These are phyloP conservation scores for Limanda limanda DNA, from an alignment of 2,113 vertebrate genomes.

Conservation along the genomic window DNA sequence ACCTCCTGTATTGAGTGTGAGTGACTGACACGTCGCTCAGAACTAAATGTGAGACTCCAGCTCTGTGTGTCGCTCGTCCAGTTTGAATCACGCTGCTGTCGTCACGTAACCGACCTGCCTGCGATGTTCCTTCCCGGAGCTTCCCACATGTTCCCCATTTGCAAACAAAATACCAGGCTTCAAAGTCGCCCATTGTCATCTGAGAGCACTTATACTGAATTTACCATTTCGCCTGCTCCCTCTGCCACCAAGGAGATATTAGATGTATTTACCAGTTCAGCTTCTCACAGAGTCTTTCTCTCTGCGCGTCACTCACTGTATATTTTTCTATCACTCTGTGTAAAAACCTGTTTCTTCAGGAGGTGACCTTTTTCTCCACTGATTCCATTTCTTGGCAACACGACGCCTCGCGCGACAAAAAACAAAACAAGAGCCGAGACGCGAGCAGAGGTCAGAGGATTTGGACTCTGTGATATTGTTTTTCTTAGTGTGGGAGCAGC, in stretches of 20 bases:
- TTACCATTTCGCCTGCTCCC: slow-evolving; percentile 13
- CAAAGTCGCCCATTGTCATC: slow-evolving; percentile 47
- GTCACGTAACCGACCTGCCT: slow-evolving; percentile 45
- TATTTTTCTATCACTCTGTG: background rate
- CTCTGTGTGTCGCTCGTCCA: slow-evolving; percentile 12
- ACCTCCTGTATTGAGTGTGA: no score
- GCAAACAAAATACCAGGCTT: slow-evolving; percentile 47
- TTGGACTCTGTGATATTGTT: slow-evolving; percentile 50
- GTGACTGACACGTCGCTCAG: no score
- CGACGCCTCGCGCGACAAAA: background rate
- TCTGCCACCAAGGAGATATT: slow-evolving; percentile 20
- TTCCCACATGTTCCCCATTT: slow-evolving; percentile 68
- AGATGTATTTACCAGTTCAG: background rate
- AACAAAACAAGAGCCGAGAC: slow-evolving; percentile 15
- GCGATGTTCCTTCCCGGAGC: slow-evolving; percentile 55
- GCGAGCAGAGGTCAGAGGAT: slow-evolving; percentile 36
- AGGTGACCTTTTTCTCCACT: slow-evolving; percentile 58
- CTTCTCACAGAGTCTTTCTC: background rate
- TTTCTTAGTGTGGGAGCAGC: slow-evolving; percentile 35
- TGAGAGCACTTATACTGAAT: slow-evolving; percentile 59
- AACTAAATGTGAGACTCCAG: no score
- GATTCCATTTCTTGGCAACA: slow-evolving; percentile 35
- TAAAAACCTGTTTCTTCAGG: slow-evolving; percentile 3
- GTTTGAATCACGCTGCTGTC: slow-evolving; percentile 27
- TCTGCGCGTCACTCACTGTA: background rate